A percentile compares a stretch with the other conserved stretches of the same genome.
Conservation (phyloP, 2,797 vertebrate species). For the Gymnopithys bicolor region DNA sequence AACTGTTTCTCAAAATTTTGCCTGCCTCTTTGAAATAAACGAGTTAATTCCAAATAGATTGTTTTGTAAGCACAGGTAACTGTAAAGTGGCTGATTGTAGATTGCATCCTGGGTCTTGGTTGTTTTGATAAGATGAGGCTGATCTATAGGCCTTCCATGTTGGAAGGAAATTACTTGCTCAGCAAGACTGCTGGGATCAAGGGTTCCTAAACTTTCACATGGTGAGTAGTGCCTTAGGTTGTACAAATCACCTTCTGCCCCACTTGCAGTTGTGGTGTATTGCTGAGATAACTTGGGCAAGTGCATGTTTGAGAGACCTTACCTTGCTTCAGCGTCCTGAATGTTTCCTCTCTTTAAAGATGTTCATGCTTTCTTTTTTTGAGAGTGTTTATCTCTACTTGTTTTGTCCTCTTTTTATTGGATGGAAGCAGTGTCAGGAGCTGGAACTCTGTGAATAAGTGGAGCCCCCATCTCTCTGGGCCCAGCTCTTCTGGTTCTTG, state of each 20-base stretch:
- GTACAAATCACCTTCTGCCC: not conserved
- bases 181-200: not conserved
- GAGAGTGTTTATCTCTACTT: not conserved
- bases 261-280: not conserved
- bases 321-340: not conserved
- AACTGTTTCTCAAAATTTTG: not conserved
- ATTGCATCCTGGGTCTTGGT: not conserved
- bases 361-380: not conserved
- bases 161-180: slow-evolving; percentile 43
- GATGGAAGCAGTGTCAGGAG: not conserved
- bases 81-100: slow-evolving; percentile 17
- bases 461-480: not conserved
- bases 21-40: not conserved
- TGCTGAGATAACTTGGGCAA: not conserved
- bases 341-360: not conserved
- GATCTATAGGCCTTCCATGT: not conserved
- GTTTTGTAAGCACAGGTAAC: not conserved
- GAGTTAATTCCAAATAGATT: not conserved
- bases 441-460: not conserved
- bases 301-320: not conserved
- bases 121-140: slow-evolving; percentile 6
- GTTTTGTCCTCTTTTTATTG: not conserved
- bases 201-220: not conserved
- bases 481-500: not conserved
- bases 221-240: not conserved